These are phyloP conservation scores for Eutolmus rufibarbis DNA, from an alignment of 2,888 invertebrate genomes.

Conservation along the genomic window DNA sequence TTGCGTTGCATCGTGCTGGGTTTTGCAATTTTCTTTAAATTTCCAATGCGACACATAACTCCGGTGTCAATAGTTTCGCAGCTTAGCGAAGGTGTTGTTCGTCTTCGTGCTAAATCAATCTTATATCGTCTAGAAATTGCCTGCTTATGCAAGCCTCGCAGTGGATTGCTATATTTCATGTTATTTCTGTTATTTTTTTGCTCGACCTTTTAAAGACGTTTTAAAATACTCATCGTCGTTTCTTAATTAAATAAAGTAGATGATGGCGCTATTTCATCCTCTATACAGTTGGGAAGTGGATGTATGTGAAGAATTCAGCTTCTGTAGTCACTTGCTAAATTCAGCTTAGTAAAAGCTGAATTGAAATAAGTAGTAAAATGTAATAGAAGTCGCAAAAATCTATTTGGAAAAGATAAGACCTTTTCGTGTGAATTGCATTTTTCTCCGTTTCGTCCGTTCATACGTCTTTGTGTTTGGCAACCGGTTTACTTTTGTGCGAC, in stretches of 20 bases:
- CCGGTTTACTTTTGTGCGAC: neutral
- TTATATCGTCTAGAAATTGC: neutral
- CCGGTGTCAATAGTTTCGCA: neutral
- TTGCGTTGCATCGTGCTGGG: neutral
- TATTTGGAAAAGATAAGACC: neutral
- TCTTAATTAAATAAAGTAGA: too few species aligned
- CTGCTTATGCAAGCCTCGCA: neutral
- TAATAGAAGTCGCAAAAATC: neutral
- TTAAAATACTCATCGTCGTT: too few species aligned
- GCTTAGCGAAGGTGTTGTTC: neutral
- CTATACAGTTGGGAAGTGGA: neutral
- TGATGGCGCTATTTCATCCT: too few species aligned
- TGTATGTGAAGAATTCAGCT: neutral
- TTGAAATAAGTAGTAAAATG: neutral
- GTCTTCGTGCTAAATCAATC: neutral
- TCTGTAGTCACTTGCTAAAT: neutral
- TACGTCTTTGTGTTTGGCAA: neutral
- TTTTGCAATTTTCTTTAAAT: neutral
- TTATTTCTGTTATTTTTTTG: neutral
- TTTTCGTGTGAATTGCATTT: neutral
- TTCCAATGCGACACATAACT: neutral
- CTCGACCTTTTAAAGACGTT: neutral
- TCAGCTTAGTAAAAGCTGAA: neutral
- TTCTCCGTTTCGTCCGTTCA: neutral
- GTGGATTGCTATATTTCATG: neutral